phyloP scores from a whole-genome alignment of 2,888 invertebrate genomes.

The Tenthredo livida region DNA sequence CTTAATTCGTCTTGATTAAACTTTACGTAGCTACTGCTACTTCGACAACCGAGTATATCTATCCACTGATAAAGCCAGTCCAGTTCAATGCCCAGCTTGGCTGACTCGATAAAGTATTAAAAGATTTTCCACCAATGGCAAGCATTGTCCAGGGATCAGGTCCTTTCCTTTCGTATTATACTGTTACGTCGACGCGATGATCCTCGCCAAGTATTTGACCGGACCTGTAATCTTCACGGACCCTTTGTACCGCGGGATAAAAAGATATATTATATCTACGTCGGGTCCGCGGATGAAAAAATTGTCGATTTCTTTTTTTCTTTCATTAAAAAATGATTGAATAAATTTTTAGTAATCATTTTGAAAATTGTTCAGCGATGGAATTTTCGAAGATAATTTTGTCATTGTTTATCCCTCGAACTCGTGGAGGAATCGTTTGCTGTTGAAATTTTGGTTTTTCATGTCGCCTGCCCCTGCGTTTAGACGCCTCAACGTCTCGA shows the following conservation, averaged over 20 bases:
- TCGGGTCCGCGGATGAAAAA: neutral
- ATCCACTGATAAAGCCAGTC: constrained; percentile 12
- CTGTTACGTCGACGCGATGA: constrained; percentile 21
- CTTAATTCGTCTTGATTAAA: neutral
- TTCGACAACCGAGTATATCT: neutral
- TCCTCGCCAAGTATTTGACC: constrained; percentile 71
- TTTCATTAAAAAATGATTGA: no score
- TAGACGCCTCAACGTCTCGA: constrained; percentile 33
- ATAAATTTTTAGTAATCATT: neutral
- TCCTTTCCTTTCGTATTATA: constrained; percentile 33
- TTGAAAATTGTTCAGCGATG: neutral
- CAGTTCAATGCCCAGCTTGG: constrained; percentile 5
- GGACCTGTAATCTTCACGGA: constrained; percentile 74
- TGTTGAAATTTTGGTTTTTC: neutral
- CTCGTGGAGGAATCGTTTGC: neutral
- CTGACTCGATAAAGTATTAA: constrained; percentile 56
- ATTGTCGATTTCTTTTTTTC: neutral
- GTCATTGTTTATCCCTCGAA: neutral
- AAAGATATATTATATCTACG: neutral
- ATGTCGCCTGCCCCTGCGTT: neutral
- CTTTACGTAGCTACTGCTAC: neutral
- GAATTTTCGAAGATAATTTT: neutral
- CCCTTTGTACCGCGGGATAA: constrained; percentile 73
- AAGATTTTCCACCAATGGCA: constrained; percentile 61
- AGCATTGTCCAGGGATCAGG: constrained; percentile 57